phyloP scores from a whole-genome alignment of 2,888 invertebrate species.

The Xylocampa areola region DNA sequence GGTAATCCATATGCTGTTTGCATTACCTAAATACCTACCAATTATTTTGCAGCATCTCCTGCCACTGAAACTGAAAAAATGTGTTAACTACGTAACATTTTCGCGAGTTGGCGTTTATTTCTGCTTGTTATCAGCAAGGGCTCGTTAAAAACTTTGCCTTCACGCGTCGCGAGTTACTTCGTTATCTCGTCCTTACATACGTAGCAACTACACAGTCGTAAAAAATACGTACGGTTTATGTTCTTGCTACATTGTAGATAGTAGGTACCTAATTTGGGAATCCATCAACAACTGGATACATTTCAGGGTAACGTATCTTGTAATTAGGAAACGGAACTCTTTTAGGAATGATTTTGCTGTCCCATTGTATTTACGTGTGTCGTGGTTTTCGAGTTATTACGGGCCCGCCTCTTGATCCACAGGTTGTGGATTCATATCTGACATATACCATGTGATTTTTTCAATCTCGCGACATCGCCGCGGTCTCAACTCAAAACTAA shows the following conservation, averaged over 20 bases:
- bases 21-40: not conserved
- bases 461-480: too few species aligned
- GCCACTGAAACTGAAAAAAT: constrained; percentile 26
- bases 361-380: too few species aligned
- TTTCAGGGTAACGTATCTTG: too few species aligned
- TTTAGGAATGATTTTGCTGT: too few species aligned
- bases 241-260: constrained; percentile 17
- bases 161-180: constrained; percentile 24
- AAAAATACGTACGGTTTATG: constrained; percentile 33
- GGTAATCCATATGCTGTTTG: too few species aligned
- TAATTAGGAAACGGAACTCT: too few species aligned
- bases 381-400: too few species aligned
- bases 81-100: constrained; percentile 42
- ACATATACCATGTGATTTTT: too few species aligned
- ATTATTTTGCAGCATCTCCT: not conserved
- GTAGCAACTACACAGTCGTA: constrained; percentile 26
- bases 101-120: constrained; percentile 31
- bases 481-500: too few species aligned
- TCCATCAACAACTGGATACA: too few species aligned
- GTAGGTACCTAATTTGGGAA: not conserved
- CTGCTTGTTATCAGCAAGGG: constrained; percentile 40
- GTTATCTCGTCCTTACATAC: constrained; percentile 32
- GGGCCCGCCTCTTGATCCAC: too few species aligned
- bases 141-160: constrained; percentile 54
- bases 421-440: too few species aligned